Evolutionary conservation across 2,113 vertebrate genomes (phyloP).

Genomic region (Sula dactylatra): DNA sequence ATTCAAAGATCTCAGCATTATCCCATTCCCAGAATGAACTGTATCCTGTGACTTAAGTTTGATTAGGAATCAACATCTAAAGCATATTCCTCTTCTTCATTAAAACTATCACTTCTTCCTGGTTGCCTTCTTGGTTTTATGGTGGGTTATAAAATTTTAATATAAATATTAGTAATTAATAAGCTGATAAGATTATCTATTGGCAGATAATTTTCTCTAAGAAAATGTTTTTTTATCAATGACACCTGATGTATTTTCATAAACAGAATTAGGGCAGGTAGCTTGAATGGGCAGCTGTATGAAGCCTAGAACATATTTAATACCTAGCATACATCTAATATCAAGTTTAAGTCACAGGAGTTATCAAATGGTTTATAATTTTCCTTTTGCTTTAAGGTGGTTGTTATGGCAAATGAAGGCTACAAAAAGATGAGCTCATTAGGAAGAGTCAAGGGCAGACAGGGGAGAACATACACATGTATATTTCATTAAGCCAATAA

Average conservation of each 20-base stretch:
- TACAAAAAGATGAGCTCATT: background rate
- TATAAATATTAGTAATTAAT: background rate
- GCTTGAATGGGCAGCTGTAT: background rate
- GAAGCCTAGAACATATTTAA: background rate
- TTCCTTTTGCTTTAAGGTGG: background rate
- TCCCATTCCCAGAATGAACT: background rate
- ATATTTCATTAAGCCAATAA: slow-evolving; percentile 41
- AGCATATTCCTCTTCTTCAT: background rate
- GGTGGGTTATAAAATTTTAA: background rate
- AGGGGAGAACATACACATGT: background rate
- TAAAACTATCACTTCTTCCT: background rate
- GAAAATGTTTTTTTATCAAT: background rate
- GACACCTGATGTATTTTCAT: background rate
- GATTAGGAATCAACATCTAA: background rate
- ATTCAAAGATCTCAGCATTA: background rate
- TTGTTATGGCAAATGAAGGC: background rate
- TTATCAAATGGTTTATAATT: background rate
- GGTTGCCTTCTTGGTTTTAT: background rate
- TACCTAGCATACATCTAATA: background rate
- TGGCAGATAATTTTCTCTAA: background rate
- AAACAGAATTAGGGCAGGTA: background rate
- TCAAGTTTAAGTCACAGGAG: background rate
- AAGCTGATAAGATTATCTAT: background rate
- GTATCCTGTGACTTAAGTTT: background rate
- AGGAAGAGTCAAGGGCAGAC: background rate